phyloP scores from a whole-genome alignment of 2,113 vertebrate species.

The Struthidea cinerea region DNA sequence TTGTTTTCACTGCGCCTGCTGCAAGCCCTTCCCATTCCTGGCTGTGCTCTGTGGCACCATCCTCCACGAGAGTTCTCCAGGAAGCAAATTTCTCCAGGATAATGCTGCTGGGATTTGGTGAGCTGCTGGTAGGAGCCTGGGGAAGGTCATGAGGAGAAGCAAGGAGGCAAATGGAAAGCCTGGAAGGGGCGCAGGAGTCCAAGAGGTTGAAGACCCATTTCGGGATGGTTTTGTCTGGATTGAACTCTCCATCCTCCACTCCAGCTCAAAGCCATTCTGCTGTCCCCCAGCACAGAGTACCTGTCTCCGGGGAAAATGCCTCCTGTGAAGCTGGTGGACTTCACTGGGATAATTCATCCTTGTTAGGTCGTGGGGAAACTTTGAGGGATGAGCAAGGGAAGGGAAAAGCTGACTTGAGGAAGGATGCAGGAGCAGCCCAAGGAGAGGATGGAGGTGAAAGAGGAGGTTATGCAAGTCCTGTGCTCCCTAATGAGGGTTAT shows the following conservation, averaged over 20 bases:
- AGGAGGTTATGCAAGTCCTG: neutral
- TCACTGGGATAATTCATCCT: neutral
- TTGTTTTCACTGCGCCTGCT: neutral
- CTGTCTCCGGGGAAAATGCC: neutral
- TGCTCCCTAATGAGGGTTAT: neutral
- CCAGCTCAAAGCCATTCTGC: neutral
- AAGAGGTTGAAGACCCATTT: neutral
- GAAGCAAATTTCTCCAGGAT: neutral
- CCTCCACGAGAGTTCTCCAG: fast-evolving
- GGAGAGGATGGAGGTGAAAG: neutral
- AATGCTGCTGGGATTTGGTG: fast-evolving
- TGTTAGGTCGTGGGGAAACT: neutral
- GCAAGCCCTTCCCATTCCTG: neutral
- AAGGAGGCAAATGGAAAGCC: neutral
- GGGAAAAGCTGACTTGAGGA: neutral
- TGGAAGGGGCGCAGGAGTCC: neutral
- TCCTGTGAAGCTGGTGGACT: neutral
- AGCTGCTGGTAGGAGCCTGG: neutral
- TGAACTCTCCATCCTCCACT: neutral
- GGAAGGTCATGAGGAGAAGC: neutral
- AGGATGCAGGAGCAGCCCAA: neutral
- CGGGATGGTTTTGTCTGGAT: neutral
- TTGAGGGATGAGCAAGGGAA: neutral
- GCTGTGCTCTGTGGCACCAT: neutral
- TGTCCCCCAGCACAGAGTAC: neutral